These are phyloP conservation scores for Microctonus aethiopoides DNA, from an alignment of 2,888 invertebrate genomes.

Conservation along the genomic window DNA sequence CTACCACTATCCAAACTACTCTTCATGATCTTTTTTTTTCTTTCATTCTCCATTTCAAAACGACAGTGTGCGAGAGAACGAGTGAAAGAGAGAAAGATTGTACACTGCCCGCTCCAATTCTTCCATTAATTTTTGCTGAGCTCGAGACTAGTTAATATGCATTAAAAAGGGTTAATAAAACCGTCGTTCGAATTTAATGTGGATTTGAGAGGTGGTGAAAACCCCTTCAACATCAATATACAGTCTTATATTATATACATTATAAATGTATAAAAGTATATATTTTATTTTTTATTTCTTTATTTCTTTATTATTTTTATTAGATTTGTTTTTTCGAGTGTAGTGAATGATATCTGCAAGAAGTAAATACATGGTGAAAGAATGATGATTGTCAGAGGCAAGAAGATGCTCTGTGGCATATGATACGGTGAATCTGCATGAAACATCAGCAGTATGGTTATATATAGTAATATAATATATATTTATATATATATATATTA, in stretches of 20 bases:
- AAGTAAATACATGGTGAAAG: constrained; percentile 25
- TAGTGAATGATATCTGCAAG: not conserved
- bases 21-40: too few species aligned
- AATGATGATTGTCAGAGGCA: constrained; percentile 20
- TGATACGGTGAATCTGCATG: constrained; percentile 23
- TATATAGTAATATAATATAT: constrained; percentile 31
- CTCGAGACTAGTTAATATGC: constrained; percentile 63
- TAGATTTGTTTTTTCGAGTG: not conserved
- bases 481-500: not conserved
- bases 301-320: not conserved
- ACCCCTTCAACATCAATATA: constrained; percentile 28
- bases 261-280: not conserved
- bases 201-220: constrained; percentile 40
- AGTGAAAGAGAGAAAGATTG: constrained; percentile 38
- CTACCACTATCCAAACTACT: too few species aligned
- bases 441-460: constrained; percentile 34
- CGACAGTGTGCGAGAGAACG: constrained; percentile 16
- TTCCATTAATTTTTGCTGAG: constrained; percentile 65
- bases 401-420: constrained; percentile 14
- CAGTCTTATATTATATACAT: not conserved
- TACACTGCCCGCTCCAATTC: constrained; percentile 52
- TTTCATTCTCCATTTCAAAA: constrained; percentile 15
- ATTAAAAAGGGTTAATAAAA: constrained; percentile 64
- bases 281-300: not conserved
- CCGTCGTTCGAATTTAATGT: constrained; percentile 51